These are phyloP conservation scores for Oscheius myriophilus DNA, from an alignment of 2,888 invertebrate genomes.

Conservation along the genomic window DNA sequence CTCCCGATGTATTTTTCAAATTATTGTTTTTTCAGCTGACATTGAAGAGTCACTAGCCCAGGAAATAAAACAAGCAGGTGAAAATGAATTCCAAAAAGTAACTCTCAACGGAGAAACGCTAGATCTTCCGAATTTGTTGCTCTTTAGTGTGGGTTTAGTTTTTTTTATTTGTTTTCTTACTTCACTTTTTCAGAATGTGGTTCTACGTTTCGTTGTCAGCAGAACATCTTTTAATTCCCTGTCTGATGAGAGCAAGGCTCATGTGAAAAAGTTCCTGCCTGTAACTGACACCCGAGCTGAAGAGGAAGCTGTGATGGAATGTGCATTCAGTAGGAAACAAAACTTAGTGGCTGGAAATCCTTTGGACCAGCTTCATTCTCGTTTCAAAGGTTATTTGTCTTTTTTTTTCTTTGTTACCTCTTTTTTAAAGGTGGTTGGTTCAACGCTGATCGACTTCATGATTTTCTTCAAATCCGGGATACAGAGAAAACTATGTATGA, in stretches of 20 bases:
- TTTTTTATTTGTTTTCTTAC: neutral
- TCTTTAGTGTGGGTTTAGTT: slow-evolving; percentile 10
- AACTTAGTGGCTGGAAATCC: slow-evolving; percentile 40
- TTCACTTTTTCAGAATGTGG: too few species aligned
- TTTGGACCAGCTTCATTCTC: slow-evolving; percentile 30
- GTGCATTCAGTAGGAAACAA: slow-evolving; percentile 31
- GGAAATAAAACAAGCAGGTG: slow-evolving; percentile 1
- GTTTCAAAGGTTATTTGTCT: slow-evolving; percentile 29
- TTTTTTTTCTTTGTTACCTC: slow-evolving; percentile 3
- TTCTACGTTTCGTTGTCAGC: too few species aligned
- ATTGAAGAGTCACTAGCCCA: neutral
- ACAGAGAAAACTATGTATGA: slow-evolving; percentile 45
- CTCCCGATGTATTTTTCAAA: neutral
- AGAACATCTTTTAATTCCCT: too few species aligned
- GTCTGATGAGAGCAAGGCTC: neutral
- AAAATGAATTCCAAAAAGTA: slow-evolving; percentile 12
- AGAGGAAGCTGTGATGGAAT: slow-evolving; percentile 18
- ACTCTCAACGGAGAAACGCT: slow-evolving; percentile 14
- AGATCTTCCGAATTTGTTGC: slow-evolving; percentile 3
- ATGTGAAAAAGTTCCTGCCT: slow-evolving; percentile 16
- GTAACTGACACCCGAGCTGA: neutral
- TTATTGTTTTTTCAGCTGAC: neutral
- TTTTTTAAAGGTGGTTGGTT: slow-evolving; percentile 26
- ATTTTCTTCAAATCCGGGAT: slow-evolving; percentile 33
- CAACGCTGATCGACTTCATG: slow-evolving; percentile 25